Percentiles rank a stretch among this genome's conserved stretches.
These are phyloP conservation scores for Cantharis rufa DNA, from an alignment of 2,888 invertebrate species.

Conservation along the genomic window DNA sequence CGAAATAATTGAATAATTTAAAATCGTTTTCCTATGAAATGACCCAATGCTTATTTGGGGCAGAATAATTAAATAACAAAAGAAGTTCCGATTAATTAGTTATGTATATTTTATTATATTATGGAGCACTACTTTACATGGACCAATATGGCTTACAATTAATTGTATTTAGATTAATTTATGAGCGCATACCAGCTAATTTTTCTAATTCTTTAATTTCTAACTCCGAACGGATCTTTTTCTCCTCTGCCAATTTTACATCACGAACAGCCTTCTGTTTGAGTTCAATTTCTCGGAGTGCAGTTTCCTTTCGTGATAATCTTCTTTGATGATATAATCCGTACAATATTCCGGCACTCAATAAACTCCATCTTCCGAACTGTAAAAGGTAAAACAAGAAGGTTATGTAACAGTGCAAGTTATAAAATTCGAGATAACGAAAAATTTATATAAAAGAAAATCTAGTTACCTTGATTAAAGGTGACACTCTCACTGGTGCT, in stretches of 20 bases:
- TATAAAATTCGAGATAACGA: background rate
- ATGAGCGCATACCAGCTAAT: slow-evolving; percentile 13
- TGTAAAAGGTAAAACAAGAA: slow-evolving; percentile 49
- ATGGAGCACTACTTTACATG: background rate
- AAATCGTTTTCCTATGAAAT: too few relatives aligned
- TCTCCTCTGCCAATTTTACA: slow-evolving; percentile 73
- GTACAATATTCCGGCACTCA: slow-evolving; percentile 73
- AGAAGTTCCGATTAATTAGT: background rate
- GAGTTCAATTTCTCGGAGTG: slow-evolving; percentile 67
- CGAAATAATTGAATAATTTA: too few relatives aligned
- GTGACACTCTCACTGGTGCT: slow-evolving; percentile 79
- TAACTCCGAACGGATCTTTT: slow-evolving; percentile 63
- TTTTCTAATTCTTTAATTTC: slow-evolving; percentile 52
- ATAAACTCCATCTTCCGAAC: slow-evolving; percentile 83
- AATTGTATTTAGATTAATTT: background rate
- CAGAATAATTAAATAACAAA: background rate
- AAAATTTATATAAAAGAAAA: background rate
- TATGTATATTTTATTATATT: background rate
- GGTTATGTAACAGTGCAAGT: slow-evolving; percentile 13
- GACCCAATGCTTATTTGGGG: background rate
- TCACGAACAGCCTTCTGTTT: slow-evolving; percentile 72
- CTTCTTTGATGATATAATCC: slow-evolving; percentile 75
- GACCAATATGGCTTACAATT: background rate
- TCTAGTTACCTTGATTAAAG: slow-evolving; percentile 73
- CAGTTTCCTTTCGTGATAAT: slow-evolving; percentile 68